phyloP scores from a whole-genome alignment of 2,113 vertebrate genomes.

The Conger conger region DNA sequence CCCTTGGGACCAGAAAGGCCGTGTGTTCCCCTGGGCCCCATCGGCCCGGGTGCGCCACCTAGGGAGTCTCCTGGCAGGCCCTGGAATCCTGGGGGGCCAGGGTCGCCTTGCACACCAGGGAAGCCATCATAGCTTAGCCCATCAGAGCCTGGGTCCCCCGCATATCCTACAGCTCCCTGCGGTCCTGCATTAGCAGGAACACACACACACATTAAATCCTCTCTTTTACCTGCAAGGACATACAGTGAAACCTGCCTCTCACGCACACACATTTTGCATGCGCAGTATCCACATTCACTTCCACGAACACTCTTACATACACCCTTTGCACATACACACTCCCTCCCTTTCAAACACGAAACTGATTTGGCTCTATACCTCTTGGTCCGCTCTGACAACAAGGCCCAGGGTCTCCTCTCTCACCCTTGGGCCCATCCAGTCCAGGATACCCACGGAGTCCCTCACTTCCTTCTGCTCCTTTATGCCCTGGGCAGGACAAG shows the following conservation, averaged over 20 bases:
- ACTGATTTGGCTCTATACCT: constrained; percentile 47
- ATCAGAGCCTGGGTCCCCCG: constrained; percentile 55
- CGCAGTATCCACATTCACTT: neutral
- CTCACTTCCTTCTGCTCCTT: constrained; percentile 39
- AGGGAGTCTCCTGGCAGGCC: constrained; percentile 55
- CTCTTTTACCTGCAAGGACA: neutral
- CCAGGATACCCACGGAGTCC: constrained; percentile 56
- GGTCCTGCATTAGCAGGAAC: neutral
- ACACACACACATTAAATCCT: neutral
- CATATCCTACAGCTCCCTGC: neutral
- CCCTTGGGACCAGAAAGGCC: constrained; percentile 67
- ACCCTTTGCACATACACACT: neutral
- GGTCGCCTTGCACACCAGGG: constrained; percentile 52
- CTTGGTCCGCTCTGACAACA: constrained; percentile 43
- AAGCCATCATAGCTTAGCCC: constrained; percentile 50
- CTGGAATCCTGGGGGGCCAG: constrained; percentile 55
- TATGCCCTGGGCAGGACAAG: constrained; percentile 8
- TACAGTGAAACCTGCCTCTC: neutral
- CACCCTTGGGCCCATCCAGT: constrained; percentile 57
- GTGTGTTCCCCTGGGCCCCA: constrained; percentile 47
- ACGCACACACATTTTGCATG: neutral
- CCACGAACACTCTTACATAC: neutral
- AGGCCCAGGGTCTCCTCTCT: constrained; percentile 51
- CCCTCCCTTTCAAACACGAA: neutral
- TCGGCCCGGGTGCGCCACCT: constrained; percentile 47